These are phyloP conservation scores for Agonopterix subpropinquella DNA, from an alignment of 2,888 invertebrate genomes.

Conservation along the genomic window DNA sequence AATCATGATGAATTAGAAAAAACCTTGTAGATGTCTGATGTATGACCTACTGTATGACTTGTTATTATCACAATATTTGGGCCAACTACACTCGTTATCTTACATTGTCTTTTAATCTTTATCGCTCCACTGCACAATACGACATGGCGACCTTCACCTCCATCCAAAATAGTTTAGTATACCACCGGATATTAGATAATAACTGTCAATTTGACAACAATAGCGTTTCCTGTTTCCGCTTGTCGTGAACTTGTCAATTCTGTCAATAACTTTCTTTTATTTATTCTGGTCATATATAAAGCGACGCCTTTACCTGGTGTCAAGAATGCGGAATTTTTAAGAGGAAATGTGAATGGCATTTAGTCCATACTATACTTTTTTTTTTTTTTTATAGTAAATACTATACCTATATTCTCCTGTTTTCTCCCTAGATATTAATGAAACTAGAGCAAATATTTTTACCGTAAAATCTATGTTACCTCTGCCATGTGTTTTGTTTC, in stretches of 20 bases:
- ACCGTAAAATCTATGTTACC: no score
- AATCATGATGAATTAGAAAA: no score
- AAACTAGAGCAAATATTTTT: no score
- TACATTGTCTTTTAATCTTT: conserved; percentile 17
- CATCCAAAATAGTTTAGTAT: conserved; percentile 21
- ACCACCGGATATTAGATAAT: conserved; percentile 38
- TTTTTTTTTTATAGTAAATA: no score
- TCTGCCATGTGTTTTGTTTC: no score
- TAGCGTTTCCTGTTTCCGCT: conserved; percentile 55
- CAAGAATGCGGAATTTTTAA: conserved; percentile 20
- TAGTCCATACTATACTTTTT: no score
- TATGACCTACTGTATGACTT: no score
- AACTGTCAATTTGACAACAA: conserved; percentile 24
- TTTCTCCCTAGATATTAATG: no score
- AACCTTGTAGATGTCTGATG: no score
- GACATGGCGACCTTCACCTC: conserved; percentile 43
- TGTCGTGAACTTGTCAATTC: conserved; percentile 34
- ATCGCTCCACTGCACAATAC: conserved; percentile 11
- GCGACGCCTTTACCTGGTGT: conserved; percentile 16
- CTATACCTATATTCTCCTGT: no score
- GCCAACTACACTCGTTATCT: conserved; percentile 4
- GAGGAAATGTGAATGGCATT: no score
- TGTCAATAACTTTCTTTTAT: conserved; percentile 56
- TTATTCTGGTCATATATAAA: conserved; percentile 2
- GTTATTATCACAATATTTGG: no score